A percentile compares a stretch with the other conserved stretches of the same genome.
These are phyloP conservation scores for Aphis craccivora DNA, from an alignment of 1,140 invertebrate species.

Conservation along the genomic window DNA sequence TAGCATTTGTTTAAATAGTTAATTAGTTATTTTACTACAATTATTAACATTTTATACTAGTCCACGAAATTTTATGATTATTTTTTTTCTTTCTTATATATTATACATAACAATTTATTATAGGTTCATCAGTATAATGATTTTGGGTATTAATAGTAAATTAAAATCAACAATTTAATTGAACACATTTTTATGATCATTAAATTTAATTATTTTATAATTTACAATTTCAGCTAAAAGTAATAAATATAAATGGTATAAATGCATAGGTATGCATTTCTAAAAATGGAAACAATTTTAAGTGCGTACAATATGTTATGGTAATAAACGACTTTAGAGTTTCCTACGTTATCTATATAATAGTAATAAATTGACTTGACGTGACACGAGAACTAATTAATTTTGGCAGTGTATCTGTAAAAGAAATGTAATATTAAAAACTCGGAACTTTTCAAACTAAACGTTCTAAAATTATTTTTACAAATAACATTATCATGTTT, in stretches of 20 bases:
- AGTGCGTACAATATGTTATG: constrained; percentile 29
- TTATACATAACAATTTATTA: not conserved
- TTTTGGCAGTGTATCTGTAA: constrained; percentile 23
- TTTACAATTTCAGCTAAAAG: not conserved
- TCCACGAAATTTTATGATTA: not conserved
- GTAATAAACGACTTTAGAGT: constrained; percentile 30
- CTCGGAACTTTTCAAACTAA: not conserved
- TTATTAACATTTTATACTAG: not conserved
- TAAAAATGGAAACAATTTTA: constrained; percentile 28
- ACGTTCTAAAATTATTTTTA: constrained; percentile 25
- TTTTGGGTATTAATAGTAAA: not conserved
- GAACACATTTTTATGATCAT: not conserved
- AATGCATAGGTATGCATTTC: not conserved
- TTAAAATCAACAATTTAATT: not conserved
- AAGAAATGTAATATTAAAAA: constrained; percentile 38
- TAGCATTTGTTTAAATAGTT: not conserved
- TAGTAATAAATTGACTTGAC: constrained; percentile 43
- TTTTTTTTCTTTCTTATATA: not conserved
- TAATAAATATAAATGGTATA: not conserved
- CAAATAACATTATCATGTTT: not conserved
- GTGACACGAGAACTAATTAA: constrained; percentile 34
- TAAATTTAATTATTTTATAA: not conserved
- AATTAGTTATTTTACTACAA: not conserved
- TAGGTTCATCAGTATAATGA: not conserved
- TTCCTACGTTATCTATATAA: constrained; percentile 1